A percentile compares a stretch with the other conserved stretches of the same genome.
phyloP scores from a whole-genome alignment of 2,888 invertebrate species.

The Acheta domesticus region DNA sequence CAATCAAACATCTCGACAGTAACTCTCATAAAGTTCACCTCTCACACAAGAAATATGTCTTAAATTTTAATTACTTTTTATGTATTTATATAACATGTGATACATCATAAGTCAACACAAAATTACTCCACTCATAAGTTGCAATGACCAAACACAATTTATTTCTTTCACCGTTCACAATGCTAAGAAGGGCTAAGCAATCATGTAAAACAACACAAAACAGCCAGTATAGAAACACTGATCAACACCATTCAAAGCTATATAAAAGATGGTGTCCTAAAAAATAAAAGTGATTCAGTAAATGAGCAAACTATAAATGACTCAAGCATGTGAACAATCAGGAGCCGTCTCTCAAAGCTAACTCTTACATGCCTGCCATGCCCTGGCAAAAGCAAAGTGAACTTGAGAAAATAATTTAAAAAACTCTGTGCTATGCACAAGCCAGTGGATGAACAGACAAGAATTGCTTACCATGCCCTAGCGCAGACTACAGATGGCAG shows the following conservation, averaged over 20 bases:
- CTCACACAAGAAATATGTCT: no score
- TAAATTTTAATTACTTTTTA: no score
- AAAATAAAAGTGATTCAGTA: not conserved
- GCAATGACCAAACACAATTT: no score
- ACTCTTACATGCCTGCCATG: constrained; percentile 9
- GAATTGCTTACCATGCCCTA: not conserved
- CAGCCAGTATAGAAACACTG: not conserved
- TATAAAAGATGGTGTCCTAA: not conserved
- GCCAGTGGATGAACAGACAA: not conserved
- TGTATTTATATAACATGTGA: no score
- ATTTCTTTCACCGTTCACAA: not conserved
- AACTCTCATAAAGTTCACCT: no score
- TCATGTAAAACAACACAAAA: not conserved
- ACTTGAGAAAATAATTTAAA: not conserved
- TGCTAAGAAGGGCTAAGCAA: not conserved
- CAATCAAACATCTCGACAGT: no score
- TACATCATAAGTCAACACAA: no score
- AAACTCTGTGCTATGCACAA: not conserved
- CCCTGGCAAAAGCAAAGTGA: constrained; percentile 10
- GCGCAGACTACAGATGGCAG: constrained; percentile 18
- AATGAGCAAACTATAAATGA: not conserved
- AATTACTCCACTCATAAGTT: no score
- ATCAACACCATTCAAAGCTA: not conserved
- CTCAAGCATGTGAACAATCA: not conserved
- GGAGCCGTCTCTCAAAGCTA: not conserved